phyloP scores from a whole-genome alignment of 2,113 vertebrate genomes.

The Larimichthys crocea region DNA sequence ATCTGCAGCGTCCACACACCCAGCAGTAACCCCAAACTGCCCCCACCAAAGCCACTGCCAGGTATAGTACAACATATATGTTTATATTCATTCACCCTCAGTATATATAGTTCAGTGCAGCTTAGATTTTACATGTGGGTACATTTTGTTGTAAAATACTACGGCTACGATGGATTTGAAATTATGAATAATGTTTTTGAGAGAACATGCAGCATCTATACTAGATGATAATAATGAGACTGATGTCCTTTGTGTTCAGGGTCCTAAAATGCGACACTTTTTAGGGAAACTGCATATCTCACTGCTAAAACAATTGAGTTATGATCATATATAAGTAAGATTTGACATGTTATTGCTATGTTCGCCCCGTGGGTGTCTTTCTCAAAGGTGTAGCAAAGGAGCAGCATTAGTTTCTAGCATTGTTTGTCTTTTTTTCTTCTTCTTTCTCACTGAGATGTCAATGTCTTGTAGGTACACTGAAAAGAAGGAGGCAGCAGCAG shows the following conservation, averaged over 20 bases:
- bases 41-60: conserved; percentile 94
- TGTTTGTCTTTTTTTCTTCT: background rate
- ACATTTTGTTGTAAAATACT: background rate
- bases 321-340: background rate
- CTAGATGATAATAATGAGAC: too few species aligned
- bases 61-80: conserved; percentile 78
- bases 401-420: background rate
- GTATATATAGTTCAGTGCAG: background rate
- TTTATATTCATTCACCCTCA: background rate
- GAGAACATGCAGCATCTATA: too few species aligned
- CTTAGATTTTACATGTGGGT: background rate
- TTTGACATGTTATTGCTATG: background rate
- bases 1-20: conserved; percentile 98
- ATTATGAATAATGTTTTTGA: background rate
- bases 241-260: too few species aligned
- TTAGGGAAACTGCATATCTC: background rate
- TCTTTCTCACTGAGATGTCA: conserved; percentile 3
- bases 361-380: background rate
- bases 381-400: background rate
- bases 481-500: conserved; percentile 89
- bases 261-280: too few species aligned
- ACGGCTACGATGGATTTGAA: background rate
- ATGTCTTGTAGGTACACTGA: conserved; percentile 89
- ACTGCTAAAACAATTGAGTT: background rate
- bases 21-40: conserved; percentile 97